Base-by-base conservation (phyloP, 2,888 invertebrate species). In the Yponomeuta plumbellus region DNA sequence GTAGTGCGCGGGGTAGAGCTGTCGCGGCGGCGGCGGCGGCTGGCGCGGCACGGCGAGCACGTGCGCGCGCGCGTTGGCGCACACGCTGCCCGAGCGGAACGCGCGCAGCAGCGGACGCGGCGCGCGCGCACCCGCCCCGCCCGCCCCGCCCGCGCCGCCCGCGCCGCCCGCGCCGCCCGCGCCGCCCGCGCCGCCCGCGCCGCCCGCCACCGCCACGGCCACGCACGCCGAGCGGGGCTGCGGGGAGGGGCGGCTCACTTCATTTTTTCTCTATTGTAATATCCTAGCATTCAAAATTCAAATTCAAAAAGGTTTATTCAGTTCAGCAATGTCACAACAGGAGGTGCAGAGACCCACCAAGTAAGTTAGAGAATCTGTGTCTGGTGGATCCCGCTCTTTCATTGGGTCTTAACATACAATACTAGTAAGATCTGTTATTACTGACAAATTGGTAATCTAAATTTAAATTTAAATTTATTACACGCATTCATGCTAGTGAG, bases 41-140 rank as follows among this genome's bases (percentile, higher is more conserved):
- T 69, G 71, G 71, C 20, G 67, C 68, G 78, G 80, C 66, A 96
- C 93, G 73, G 92, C 88, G 63, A 91, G 89, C 67, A 97, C 93
- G 52, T 94, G 91, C 34, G 94, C 94, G 74, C 95, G 92, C 67
- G 96, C 90, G 92, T 97, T 97, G 76, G 94, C 94, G 70, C 95
- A 94, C 66, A 97, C 89, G 80, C 94, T 94, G 76, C 95, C 94
- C 57, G 94, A 94, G 44, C 94, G 92, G 86, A 94, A 96, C 91
- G 96, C 97, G 73, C 78, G 76, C 77, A 90, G 84, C 72, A 90
- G 81, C 64, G 88, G 86, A 74, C 77, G 83, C 44, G 34, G 71
- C 85, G n/a, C n/a, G n/a, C n/a, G n/a, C n/a, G n/a, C n/a, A n/a
- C 71, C 75, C 64, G 79, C 76, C 26, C 80, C 72, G 58, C 68